phyloP scores from a whole-genome alignment of 2,888 invertebrate genomes.

The Limnephilus auricula region DNA sequence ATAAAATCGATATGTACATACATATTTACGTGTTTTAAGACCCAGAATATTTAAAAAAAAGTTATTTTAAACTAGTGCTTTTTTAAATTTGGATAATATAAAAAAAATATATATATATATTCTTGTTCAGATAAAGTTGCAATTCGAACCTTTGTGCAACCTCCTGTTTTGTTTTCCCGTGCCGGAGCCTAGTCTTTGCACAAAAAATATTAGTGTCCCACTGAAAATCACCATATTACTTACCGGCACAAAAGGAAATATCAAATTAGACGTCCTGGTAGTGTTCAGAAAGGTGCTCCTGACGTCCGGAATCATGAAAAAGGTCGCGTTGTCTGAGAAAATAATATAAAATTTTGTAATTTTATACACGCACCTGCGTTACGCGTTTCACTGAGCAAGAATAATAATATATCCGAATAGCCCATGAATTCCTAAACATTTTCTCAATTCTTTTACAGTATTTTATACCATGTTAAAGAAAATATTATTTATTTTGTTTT shows the following conservation, averaged over 20 bases:
- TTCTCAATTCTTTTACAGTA: not conserved
- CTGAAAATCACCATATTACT: constrained; percentile 40
- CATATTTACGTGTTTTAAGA: too few species aligned
- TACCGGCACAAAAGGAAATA: constrained; percentile 30
- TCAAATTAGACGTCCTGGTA: constrained; percentile 27
- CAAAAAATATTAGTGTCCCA: not conserved
- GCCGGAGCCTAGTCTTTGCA: not conserved
- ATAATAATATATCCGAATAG: not conserved
- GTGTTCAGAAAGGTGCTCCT: not conserved
- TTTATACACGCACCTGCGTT: constrained; percentile 12
- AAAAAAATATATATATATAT: not conserved
- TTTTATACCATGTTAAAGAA: not conserved
- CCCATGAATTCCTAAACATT: not conserved
- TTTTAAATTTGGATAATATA: too few species aligned
- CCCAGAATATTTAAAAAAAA: too few species aligned
- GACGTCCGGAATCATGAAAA: not conserved
- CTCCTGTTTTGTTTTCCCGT: not conserved
- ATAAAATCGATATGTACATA: too few species aligned
- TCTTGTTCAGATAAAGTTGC: not conserved
- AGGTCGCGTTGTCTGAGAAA: constrained; percentile 17
- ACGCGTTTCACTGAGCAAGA: not conserved
- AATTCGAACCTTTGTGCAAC: not conserved
- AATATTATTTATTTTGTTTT: not conserved
- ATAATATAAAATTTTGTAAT: constrained; percentile 15
- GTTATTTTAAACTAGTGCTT: too few species aligned